Evolutionary conservation across 2,888 invertebrate species (phyloP).

Genomic region (Sipunculus nudus): DNA sequence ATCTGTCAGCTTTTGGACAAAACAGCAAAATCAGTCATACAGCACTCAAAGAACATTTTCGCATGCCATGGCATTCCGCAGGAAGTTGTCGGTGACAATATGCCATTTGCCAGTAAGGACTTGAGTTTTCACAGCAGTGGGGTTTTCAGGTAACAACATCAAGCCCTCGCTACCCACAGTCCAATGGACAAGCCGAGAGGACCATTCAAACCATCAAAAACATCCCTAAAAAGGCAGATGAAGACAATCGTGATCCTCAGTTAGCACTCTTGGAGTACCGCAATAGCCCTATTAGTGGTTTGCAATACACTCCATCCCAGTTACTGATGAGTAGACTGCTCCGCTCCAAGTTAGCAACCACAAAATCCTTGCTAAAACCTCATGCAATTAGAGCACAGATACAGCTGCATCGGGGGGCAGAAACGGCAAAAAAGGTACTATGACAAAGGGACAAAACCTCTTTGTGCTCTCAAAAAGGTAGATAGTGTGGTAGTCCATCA

Average conservation of each 20-base stretch:
- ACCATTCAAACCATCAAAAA: constrained; percentile 27
- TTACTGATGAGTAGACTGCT: constrained; percentile 34
- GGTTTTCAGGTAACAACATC: constrained; percentile 17
- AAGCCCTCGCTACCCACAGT: constrained; percentile 24
- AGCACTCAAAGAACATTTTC: constrained; percentile 28
- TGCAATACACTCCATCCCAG: constrained; percentile 30
- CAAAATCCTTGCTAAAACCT: not conserved
- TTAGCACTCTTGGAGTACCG: constrained; percentile 34
- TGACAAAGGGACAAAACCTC: constrained; percentile 1
- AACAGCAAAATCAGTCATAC: constrained; percentile 27
- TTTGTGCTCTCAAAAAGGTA: constrained; percentile 5
- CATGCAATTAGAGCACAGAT: not conserved
- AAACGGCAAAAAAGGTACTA: constrained; percentile 6
- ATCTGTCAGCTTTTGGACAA: constrained; percentile 27
- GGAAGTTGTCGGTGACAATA: constrained; percentile 32
- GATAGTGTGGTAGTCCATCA: constrained; percentile 14
- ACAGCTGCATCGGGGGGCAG: not conserved
- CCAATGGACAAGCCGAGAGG: constrained; percentile 32
- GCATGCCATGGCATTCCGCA: constrained; percentile 35
- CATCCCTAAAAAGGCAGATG: constrained; percentile 27
- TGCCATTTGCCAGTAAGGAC: constrained; percentile 29
- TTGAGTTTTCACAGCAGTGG: constrained; percentile 28
- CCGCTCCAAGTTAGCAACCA: constrained; percentile 22
- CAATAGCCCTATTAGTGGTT: constrained; percentile 35
- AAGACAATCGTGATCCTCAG: constrained; percentile 24